Percentiles rank a stretch among this genome's conserved stretches.
These are phyloP conservation scores for Pseudochirops cupreus DNA, from an alignment of 2,797 vertebrate genomes.

Conservation along the genomic window DNA sequence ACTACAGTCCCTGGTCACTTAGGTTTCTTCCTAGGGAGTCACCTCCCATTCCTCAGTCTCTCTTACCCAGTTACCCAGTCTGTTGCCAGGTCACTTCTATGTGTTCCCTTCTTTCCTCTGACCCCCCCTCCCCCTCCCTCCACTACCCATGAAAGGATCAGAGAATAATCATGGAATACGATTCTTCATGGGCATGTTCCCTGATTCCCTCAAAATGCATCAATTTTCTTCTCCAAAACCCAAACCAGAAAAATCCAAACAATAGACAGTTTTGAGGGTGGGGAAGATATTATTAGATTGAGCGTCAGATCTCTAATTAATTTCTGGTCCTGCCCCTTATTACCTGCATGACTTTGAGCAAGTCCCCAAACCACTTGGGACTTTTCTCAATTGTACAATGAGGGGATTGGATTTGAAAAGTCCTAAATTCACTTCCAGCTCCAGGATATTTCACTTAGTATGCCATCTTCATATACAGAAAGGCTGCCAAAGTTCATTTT, in stretches of 20 bases:
- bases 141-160: background rate
- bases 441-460: background rate
- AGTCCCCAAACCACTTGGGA: background rate
- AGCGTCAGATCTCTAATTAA: background rate
- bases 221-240: background rate
- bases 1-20: background rate
- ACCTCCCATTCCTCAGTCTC: background rate
- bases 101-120: background rate
- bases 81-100: background rate
- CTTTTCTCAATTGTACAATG: background rate
- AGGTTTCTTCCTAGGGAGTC: background rate
- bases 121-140: background rate
- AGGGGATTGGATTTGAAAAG: background rate
- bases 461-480: background rate
- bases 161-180: background rate
- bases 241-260: background rate
- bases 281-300: background rate
- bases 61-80: background rate
- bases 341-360: background rate
- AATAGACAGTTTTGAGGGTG: background rate
- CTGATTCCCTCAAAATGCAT: background rate
- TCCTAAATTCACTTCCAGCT: background rate
- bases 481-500: background rate
- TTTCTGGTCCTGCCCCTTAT: background rate
- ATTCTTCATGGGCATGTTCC: background rate